Conservation (phyloP, 1,140 invertebrate genomes). For the Chironomus striatipennis region DNA sequence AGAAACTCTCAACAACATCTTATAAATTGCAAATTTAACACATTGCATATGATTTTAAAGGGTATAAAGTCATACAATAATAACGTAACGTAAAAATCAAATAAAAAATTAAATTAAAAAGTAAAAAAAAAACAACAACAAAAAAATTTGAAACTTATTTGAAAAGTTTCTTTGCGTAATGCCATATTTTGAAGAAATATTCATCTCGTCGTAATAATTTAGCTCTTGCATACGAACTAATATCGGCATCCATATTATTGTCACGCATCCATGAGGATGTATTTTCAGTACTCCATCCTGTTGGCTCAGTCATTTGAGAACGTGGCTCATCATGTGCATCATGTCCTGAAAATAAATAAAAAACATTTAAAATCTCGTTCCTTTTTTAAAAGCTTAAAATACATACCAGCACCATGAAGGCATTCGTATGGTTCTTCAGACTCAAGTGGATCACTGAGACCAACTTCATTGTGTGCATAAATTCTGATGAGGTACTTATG, state of each 20-base stretch:
- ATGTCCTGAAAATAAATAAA: conserved; percentile 38
- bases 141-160: conserved; percentile 44
- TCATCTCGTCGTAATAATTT: conserved; percentile 74
- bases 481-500: conserved; percentile 85
- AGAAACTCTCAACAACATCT: background rate
- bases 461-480: conserved; percentile 91
- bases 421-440: conserved; percentile 87
- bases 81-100: background rate
- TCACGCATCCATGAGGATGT: conserved; percentile 88
- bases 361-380: background rate
- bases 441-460: conserved; percentile 86
- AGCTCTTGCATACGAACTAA: conserved; percentile 75
- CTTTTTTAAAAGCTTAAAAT: too few species aligned
- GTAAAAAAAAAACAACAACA: background rate
- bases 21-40: background rate
- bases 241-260: conserved; percentile 86
- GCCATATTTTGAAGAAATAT: conserved; percentile 92
- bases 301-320: conserved; percentile 51
- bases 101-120: background rate
- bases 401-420: conserved; percentile 65
- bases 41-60: background rate
- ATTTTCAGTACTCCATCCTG: conserved; percentile 79
- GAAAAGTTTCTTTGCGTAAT: conserved; percentile 73
- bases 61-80: background rate
- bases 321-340: conserved; percentile 49